Base-by-base conservation (phyloP, 1,140 invertebrate genomes). In the Macrobrachium nipponense region DNA sequence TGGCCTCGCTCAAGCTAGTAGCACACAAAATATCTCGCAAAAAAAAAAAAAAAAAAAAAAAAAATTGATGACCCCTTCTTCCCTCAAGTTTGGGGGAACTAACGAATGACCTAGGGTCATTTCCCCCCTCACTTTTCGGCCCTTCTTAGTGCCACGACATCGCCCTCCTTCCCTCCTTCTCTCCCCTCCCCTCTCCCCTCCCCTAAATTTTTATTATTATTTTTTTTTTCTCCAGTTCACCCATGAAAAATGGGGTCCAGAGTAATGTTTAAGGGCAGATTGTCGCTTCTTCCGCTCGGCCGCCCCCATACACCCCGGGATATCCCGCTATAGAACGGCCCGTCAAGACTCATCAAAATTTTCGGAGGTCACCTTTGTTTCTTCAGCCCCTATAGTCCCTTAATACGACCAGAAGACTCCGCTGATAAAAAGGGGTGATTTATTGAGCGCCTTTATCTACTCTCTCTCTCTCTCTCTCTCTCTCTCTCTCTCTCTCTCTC, bases 401-500 rank as follows among this genome's bases (percentile, higher is more conserved):
- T 51, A 51, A 51, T 51, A 51, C 12, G 12, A 51, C 51, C 51
- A 51, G 51, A 51, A 51, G 20, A 10, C 20, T 60, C 51, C 58
- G 20, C 51, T 4, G n/a, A 14, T 27, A 4, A n/a, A 18, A 27
- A 59, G 23, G 20, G 17, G 14, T 36, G 10, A 15, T 60, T 20
- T 77, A n/a, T 60, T 27, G 0, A 14, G 4, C 76, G 27, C 51
- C 20, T 23, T 61, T 18, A 10, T 36, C 27, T 2, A 23, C 76
- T 62, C 76, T 62, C 23, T 17, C 7, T 62, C 20, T 36, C 20
- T 62, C 59, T 78, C 76, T 78, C 76, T 62, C 76, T 78, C 59
- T 62, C 59, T 61, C 59, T 64, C 59, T 43, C 76, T 64, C 76
- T 64, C 59, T 78, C 76, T 78, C 76, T 78, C 76, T 78, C 59